Conservation (phyloP, 2,797 vertebrate species). For the Pseudochirops corinnae region DNA sequence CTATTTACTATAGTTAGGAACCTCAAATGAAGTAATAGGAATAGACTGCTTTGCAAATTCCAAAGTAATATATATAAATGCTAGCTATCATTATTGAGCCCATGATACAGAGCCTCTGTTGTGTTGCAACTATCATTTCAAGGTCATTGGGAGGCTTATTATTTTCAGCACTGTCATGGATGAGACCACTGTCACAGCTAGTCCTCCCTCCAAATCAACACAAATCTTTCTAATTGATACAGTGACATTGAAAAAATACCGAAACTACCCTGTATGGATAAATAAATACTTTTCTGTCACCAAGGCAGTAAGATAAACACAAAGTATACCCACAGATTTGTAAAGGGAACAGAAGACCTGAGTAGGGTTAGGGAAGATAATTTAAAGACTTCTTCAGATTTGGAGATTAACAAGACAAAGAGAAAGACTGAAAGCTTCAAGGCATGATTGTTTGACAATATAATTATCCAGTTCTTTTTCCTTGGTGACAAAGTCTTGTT, state of each 20-base stretch:
- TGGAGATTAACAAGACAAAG: slow-evolving; percentile 3
- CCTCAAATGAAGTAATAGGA: background rate
- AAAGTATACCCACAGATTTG: background rate
- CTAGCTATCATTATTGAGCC: background rate
- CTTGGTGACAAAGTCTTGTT: background rate
- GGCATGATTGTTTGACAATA: background rate
- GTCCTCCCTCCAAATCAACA: background rate
- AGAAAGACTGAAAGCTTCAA: background rate
- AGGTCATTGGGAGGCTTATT: background rate
- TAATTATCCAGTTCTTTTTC: background rate
- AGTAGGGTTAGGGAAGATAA: background rate
- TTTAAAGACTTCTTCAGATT: background rate
- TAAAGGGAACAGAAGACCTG: background rate
- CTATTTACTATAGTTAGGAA: background rate
- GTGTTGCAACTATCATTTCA: background rate
- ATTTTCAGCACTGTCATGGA: background rate
- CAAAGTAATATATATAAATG: background rate
- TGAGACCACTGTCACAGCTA: slow-evolving; percentile 6
- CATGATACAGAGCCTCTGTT: background rate
- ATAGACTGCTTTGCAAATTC: background rate
- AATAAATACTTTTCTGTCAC: background rate
- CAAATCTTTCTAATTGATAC: background rate
- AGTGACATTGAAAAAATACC: background rate
- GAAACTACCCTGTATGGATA: background rate
- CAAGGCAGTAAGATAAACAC: background rate